Conservation (phyloP, 2,888 invertebrate genomes). For the Melinaea marsaeus region DNA sequence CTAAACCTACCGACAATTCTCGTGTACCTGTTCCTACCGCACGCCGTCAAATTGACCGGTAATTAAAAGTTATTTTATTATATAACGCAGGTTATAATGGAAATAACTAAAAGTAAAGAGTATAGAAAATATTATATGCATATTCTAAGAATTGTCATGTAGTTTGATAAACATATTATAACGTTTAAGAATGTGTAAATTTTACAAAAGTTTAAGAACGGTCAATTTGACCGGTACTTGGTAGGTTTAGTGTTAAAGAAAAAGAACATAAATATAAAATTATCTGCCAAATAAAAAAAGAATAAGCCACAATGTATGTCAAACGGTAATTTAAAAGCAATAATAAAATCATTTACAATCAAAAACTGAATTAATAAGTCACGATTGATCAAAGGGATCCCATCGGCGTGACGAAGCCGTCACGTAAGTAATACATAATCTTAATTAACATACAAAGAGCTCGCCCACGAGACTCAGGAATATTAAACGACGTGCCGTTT, state of each 20-base stretch:
- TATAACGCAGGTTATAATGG: no score
- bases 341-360: conserved; percentile 10
- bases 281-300: neutral
- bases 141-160: no score
- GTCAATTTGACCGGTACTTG: no score
- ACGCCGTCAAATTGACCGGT: no score
- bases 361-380: conserved; percentile 30
- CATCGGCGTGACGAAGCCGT: conserved; percentile 29
- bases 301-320: neutral
- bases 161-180: no score
- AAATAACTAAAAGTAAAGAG: no score
- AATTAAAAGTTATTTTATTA: no score
- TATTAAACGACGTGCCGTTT: conserved; percentile 25
- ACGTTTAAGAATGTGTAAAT: no score
- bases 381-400: conserved; percentile 27
- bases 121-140: no score
- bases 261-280: neutral
- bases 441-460: conserved; percentile 55
- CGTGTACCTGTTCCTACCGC: no score
- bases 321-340: neutral
- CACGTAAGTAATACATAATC: conserved; percentile 35
- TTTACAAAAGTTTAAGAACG: no score
- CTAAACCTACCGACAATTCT: no score
- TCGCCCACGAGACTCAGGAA: conserved; percentile 37
- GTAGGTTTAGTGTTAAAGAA: neutral